Conservation (phyloP, 1,140 invertebrate species). For the Micrasema longulum region DNA sequence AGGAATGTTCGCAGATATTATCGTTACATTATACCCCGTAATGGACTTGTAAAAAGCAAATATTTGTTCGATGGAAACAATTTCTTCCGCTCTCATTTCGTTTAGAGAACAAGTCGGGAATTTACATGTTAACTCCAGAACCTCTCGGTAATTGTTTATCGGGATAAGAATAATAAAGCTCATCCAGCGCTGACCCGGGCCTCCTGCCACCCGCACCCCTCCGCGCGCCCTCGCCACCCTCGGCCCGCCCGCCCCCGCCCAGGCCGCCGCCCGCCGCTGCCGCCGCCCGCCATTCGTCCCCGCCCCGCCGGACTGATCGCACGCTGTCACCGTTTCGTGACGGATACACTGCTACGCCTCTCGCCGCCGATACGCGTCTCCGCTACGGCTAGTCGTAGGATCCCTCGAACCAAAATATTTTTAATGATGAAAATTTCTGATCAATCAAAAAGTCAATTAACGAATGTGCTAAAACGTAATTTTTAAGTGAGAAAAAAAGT, state of each 20-base stretch:
- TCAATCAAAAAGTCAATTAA: too few species aligned
- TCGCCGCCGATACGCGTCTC: slow-evolving; percentile 6
- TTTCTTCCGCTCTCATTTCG: slow-evolving; percentile 17
- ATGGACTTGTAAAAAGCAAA: slow-evolving; percentile 19
- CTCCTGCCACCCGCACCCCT: background rate
- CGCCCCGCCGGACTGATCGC: slow-evolving; percentile 36
- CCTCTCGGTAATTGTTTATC: slow-evolving; percentile 29
- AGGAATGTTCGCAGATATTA: slow-evolving; percentile 3
- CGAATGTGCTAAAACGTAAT: too few species aligned
- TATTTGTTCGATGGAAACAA: background rate
- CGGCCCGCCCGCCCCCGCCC: slow-evolving; percentile 5
- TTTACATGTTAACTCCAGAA: slow-evolving; percentile 19
- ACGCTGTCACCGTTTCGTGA: slow-evolving; percentile 11
- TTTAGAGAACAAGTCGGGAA: background rate
- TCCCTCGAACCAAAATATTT: too few species aligned
- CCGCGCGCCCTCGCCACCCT: background rate
- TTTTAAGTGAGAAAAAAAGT: background rate
- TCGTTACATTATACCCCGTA: slow-evolving; percentile 21
- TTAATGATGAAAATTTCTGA: too few species aligned
- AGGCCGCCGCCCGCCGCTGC: slow-evolving; percentile 2
- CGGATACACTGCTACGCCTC: slow-evolving; percentile 7
- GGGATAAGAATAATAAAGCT: slow-evolving; percentile 35
- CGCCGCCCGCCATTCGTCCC: slow-evolving; percentile 38
- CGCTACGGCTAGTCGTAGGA: background rate
- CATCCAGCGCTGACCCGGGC: slow-evolving; percentile 32